A percentile compares a stretch with the other conserved stretches of the same genome.
phyloP scores from a whole-genome alignment of 2,113 vertebrate species.

The Cyprinus carpio region DNA sequence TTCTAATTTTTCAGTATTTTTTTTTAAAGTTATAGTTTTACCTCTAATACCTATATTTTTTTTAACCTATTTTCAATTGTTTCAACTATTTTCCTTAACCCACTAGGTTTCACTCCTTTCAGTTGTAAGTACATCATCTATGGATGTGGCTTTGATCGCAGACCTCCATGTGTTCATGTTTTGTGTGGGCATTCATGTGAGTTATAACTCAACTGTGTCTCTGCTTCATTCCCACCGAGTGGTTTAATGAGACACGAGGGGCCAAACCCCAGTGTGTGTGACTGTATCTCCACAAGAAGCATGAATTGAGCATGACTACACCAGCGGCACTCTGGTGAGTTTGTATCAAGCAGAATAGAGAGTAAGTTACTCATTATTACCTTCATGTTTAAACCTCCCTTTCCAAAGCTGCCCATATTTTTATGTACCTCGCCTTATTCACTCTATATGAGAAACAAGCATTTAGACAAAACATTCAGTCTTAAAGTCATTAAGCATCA shows the following conservation, averaged over 20 bases:
- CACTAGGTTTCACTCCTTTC: background rate
- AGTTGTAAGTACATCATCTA: background rate
- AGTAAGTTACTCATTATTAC: slow-evolving; percentile 14
- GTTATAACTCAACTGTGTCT: background rate
- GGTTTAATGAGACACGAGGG: slow-evolving; percentile 19
- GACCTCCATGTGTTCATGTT: background rate
- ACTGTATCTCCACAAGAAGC: background rate
- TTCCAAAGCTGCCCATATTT: background rate
- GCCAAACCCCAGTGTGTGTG: slow-evolving; percentile 13
- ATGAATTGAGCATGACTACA: slow-evolving; percentile 41
- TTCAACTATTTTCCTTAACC: no score
- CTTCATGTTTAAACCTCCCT: background rate
- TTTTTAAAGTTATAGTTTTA: background rate
- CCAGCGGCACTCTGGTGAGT: background rate
- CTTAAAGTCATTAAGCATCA: slow-evolving; percentile 14
- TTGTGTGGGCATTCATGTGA: no score
- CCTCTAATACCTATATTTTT: background rate
- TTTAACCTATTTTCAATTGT: background rate
- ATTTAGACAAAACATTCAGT: slow-evolving; percentile 31
- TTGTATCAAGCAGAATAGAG: slow-evolving; percentile 20
- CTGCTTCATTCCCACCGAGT: background rate
- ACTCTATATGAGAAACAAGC: background rate
- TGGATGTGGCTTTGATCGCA: background rate
- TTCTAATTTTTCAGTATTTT: background rate
- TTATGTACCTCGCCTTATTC: background rate